Conservation (phyloP, 1,140 invertebrate genomes). For the Temnothorax longispinosus region DNA sequence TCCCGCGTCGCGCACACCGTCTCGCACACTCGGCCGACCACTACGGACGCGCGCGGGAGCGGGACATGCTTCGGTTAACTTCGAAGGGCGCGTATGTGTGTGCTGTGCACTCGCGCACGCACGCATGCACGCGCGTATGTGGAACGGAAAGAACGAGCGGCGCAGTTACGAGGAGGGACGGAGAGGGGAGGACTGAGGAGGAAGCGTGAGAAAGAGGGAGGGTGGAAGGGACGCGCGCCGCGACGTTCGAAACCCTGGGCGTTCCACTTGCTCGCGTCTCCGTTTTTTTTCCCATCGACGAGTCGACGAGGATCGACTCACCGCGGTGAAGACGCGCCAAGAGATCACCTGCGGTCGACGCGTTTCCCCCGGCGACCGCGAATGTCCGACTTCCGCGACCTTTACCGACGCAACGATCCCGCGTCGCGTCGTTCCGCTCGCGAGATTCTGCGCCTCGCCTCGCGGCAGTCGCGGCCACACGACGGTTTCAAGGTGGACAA, state of each 20-base stretch:
- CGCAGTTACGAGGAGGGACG: background rate
- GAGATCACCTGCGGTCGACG: constrained; percentile 16
- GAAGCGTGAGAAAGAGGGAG: background rate
- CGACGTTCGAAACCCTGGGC: constrained; percentile 59
- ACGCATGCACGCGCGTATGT: background rate
- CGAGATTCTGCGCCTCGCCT: background rate
- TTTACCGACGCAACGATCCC: background rate
- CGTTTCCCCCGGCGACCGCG: background rate
- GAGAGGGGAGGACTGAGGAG: background rate
- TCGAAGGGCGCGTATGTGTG: too few relatives aligned
- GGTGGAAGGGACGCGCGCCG: background rate
- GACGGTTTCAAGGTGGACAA: background rate
- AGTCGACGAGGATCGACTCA: constrained; percentile 38
- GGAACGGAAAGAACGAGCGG: background rate
- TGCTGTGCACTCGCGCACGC: background rate
- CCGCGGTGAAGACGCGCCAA: constrained; percentile 5
- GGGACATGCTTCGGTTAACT: background rate
- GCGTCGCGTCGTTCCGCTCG: background rate
- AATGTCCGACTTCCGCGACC: constrained; percentile 28
- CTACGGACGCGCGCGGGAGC: constrained; percentile 17
- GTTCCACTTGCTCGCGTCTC: constrained; percentile 22
- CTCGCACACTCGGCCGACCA: constrained; percentile 36
- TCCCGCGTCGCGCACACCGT: constrained; percentile 54
- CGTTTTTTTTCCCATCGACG: constrained; percentile 20
- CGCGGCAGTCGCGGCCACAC: too few relatives aligned